Evolutionary conservation across 2,113 vertebrate species (phyloP).

Genomic region (Odontophorus gujanensis): DNA sequence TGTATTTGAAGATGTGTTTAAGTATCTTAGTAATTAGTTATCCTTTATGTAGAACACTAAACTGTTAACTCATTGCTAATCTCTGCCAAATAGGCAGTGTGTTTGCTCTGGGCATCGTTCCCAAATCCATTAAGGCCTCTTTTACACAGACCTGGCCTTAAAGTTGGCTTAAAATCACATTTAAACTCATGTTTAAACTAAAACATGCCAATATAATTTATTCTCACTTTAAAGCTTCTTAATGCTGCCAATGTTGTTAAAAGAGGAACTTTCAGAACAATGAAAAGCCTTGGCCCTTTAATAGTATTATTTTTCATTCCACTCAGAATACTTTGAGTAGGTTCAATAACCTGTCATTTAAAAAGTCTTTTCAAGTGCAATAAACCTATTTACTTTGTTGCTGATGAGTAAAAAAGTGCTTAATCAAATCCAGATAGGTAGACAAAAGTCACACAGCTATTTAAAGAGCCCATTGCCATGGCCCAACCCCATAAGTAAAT

Average conservation of each 20-base stretch:
- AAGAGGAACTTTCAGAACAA: not conserved
- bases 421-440: not conserved
- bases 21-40: not conserved
- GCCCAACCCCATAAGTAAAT: slow-evolving; percentile 22
- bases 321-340: not conserved
- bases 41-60: not conserved
- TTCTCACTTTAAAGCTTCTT: slow-evolving; percentile 2
- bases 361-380: slow-evolving; percentile 25
- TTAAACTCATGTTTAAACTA: slow-evolving; percentile 52
- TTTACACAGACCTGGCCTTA: slow-evolving; percentile 25
- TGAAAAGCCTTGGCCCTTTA: slow-evolving; percentile 16
- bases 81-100: not conserved
- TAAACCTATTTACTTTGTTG: slow-evolving; percentile 39
- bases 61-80: slow-evolving; percentile 30
- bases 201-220: slow-evolving; percentile 36
- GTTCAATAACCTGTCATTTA: not conserved
- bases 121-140: slow-evolving; percentile 1
- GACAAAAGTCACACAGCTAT: not conserved
- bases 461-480: not conserved
- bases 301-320: not conserved
- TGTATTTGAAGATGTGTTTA: not conserved
- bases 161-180: slow-evolving; percentile 23
- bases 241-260: slow-evolving; percentile 2
- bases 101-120: slow-evolving; percentile 40
- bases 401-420: not conserved